Evolutionary conservation across 2,113 vertebrate species (phyloP).

Genomic region (Pituophis catenifer): DNA sequence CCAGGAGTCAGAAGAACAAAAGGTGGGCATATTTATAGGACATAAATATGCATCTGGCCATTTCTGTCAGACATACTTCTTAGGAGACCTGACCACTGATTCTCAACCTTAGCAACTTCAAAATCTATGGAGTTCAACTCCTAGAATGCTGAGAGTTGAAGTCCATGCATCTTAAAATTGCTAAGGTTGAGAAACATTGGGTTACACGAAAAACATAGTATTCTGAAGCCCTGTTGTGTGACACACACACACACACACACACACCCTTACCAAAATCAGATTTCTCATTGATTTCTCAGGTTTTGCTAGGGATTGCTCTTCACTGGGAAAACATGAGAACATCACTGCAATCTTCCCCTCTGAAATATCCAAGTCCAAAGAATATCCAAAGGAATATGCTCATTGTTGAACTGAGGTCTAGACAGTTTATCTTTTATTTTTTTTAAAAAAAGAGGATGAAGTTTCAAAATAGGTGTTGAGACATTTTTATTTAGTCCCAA

Average conservation of each 20-base stretch:
- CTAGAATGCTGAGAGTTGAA: not conserved
- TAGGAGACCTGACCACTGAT: not conserved
- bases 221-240: not conserved
- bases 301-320: not conserved
- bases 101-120: not conserved
- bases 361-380: not conserved
- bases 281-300: not conserved
- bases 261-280: not conserved
- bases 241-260: not conserved
- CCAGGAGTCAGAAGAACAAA: conserved; percentile 77
- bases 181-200: not conserved
- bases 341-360: not conserved
- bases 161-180: too few species aligned
- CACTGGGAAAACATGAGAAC: not conserved
- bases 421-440: too few species aligned
- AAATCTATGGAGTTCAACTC: not conserved
- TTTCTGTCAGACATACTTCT: not conserved
- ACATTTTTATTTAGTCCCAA: not conserved
- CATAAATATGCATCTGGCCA: not conserved
- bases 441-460: not conserved
- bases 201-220: not conserved
- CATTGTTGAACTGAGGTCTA: not conserved
- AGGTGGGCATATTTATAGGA: conserved; percentile 66
- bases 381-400: not conserved
- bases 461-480: not conserved